Evolutionary conservation across 2,797 vertebrate genomes (phyloP).

Genomic region (Macroramphosus scolopax): DNA sequence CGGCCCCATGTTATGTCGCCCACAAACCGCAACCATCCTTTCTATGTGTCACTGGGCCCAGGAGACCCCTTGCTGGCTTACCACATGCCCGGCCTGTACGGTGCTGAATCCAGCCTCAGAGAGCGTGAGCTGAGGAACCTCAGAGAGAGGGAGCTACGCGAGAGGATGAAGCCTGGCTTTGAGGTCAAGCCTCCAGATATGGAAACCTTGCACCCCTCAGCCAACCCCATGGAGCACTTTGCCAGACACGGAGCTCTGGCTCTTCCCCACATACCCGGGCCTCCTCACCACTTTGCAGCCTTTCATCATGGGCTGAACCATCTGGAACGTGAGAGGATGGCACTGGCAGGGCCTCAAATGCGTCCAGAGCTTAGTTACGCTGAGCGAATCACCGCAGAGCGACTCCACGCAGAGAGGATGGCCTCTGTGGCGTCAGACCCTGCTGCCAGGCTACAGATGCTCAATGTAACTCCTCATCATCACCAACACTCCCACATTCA

Average conservation of each 20-base stretch:
- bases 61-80: slow-evolving; percentile 93
- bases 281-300: slow-evolving; percentile 86
- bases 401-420: slow-evolving; percentile 97
- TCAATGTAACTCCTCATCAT: slow-evolving; percentile 97
- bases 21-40: slow-evolving; percentile 93
- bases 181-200: slow-evolving; percentile 96
- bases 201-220: slow-evolving; percentile 88
- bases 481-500: slow-evolving; percentile 99
- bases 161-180: slow-evolving; percentile 97
- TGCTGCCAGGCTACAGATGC: slow-evolving; percentile 93
- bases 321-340: slow-evolving; percentile 91
- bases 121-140: slow-evolving; percentile 93
- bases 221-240: slow-evolving; percentile 98
- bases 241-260: slow-evolving; percentile 91
- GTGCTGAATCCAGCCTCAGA: slow-evolving; percentile 87
- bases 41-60: slow-evolving; percentile 93
- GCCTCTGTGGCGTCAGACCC: slow-evolving; percentile 91
- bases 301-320: slow-evolving; percentile 93
- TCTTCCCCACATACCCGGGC: slow-evolving; percentile 85
- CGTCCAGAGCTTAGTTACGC: slow-evolving; percentile 96
- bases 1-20: slow-evolving; percentile 98
- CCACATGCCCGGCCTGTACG: slow-evolving; percentile 95
- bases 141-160: slow-evolving; percentile 90
- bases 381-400: slow-evolving; percentile 92
- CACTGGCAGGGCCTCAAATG: slow-evolving; percentile 85